These are phyloP conservation scores for Chondrilla cf. caribensis DNA, from an alignment of 37 sponge, comb jelly and placozoan species.

Conservation along the genomic window DNA sequence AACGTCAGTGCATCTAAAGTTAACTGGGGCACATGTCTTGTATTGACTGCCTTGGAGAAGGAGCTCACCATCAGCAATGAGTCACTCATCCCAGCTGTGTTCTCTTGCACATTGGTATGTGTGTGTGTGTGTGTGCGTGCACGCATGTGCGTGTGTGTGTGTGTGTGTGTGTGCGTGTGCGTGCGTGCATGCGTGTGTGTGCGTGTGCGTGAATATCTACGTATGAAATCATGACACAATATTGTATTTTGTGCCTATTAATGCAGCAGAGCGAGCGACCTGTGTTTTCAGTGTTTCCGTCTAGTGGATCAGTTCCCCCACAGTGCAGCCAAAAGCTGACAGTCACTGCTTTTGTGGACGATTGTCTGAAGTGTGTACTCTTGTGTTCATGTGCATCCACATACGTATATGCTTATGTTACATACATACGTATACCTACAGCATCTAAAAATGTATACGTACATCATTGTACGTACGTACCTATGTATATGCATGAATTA, in stretches of 20 bases:
- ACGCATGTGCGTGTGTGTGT: background rate
- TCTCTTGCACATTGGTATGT: constrained; percentile 77
- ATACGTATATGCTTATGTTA: background rate
- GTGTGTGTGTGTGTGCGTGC: background rate
- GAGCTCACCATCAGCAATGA: constrained; percentile 76
- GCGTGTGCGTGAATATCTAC: constrained; percentile 8
- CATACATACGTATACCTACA: background rate
- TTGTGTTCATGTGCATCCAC: background rate
- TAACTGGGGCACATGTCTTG: constrained; percentile 74
- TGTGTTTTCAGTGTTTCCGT: constrained; percentile 73
- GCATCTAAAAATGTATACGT: too few species aligned
- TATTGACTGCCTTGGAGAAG: constrained; percentile 67
- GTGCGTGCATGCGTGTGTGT: background rate
- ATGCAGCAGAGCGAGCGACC: constrained; percentile 55
- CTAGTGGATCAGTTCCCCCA: constrained; percentile 64
- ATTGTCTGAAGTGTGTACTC: constrained; percentile 50
- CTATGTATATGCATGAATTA: too few species aligned
- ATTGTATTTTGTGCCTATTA: background rate
- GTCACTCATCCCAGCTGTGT: constrained; percentile 86
- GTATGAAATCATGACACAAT: background rate
- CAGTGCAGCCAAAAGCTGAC: constrained; percentile 60
- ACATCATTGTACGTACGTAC: too few species aligned
- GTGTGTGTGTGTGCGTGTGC: background rate
- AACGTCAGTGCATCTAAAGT: constrained; percentile 55
- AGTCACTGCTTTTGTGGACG: constrained; percentile 82